A percentile compares a stretch with the other conserved stretches of the same genome.
phyloP scores from a whole-genome alignment of 2,113 vertebrate species.

The Ginglymostoma cirratum region DNA sequence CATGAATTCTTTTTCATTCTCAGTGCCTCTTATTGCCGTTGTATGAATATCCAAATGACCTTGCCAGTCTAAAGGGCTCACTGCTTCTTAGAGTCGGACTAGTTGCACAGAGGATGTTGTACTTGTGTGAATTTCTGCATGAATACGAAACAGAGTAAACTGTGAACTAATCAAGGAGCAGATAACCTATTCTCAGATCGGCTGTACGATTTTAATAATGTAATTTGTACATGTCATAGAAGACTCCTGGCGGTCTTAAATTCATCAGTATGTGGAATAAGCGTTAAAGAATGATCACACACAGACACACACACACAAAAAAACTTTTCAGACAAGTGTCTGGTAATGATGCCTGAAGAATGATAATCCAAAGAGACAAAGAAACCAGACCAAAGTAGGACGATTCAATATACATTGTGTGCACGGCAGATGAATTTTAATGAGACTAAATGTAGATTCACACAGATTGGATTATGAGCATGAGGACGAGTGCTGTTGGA shows the following conservation, averaged over 20 bases:
- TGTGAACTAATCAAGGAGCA: slow-evolving; percentile 17
- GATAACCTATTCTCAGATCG: slow-evolving; percentile 10
- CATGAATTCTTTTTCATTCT: background rate
- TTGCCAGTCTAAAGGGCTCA: background rate
- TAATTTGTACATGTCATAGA: slow-evolving; percentile 14
- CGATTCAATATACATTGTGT: background rate
- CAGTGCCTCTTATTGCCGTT: background rate
- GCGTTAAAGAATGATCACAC: slow-evolving; percentile 15
- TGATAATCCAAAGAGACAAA: background rate
- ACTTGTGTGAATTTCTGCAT: background rate
- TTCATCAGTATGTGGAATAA: background rate
- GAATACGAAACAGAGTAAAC: slow-evolving; percentile 11
- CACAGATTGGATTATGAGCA: background rate
- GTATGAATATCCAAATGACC: background rate
- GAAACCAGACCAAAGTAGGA: background rate
- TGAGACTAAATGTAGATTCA: background rate
- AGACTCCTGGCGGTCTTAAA: background rate
- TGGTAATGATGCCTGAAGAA: slow-evolving; percentile 23
- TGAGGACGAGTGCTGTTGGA: background rate
- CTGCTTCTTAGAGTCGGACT: background rate
- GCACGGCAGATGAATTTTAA: background rate
- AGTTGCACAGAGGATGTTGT: background rate
- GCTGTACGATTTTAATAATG: slow-evolving; percentile 33
- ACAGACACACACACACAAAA: background rate
- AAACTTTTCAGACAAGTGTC: slow-evolving; percentile 7